Evolutionary conservation across 2,797 vertebrate species (phyloP), one percentile per base, ranked within the genome.

Genomic region (Rhynchonycteris naso): DNA sequence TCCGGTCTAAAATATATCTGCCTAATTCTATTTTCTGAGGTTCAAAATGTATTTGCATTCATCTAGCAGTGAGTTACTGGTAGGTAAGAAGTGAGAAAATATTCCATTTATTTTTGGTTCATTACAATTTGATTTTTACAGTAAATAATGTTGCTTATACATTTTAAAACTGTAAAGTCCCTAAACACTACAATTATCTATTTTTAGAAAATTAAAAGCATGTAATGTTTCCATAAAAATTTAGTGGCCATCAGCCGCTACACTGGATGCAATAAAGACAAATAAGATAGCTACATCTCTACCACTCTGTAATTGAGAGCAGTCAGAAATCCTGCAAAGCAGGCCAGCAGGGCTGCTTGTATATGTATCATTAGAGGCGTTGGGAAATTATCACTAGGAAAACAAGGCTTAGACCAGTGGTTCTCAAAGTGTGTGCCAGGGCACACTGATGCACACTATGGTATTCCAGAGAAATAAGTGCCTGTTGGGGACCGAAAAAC

Each of bases 161-260:
- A 72, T 58, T 94, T 89, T 90, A 81, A 81, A 95, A 68, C 50
- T 66, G 4, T 93, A 47, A 95, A 87, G 38, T 84, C 52, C 19
- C 26, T 82, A 68, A 95, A 95, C 30, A 85, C n/a, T 86, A 72
- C 24, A 85, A 35, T 81, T 35, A 76, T 58, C 43, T 80, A 28
- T 69, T 95, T 93, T 92, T 11, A 97, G 85, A 82, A 8, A 61
- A 93, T 71, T 43, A 80, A 95, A 94, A 81, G 19, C 24, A 83
- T 47, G 30, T 22, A 43, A 35, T 80, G 78, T 78, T 59, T 13
- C 78, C 79, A 88, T 11, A 65, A 72, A 89, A 56, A 90, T 61
- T 80, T 83, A 82, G 24, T 82, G 58, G 52, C 74, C 22, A 75
- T 69, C n/a, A 78, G 35, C n/a, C 50, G 1, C 88, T 38, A 95